Evolutionary conservation across 2,113 vertebrate species (phyloP).

Genomic region (Choloepus hoffmanni): DNA sequence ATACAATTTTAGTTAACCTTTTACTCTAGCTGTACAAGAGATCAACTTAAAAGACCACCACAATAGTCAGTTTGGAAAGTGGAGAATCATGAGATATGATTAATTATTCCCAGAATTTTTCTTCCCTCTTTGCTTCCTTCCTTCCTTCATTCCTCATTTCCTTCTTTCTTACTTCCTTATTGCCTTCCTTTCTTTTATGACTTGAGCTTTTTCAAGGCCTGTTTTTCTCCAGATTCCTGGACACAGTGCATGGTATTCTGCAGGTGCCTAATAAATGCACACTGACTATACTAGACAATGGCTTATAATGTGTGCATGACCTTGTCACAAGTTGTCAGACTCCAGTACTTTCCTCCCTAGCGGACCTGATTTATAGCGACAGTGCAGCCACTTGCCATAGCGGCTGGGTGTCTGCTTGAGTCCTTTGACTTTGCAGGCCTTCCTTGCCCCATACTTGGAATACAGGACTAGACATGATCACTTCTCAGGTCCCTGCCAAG

Average conservation of each 20-base stretch:
- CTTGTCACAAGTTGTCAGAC: not conserved
- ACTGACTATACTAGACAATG: not conserved
- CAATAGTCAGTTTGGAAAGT: not conserved
- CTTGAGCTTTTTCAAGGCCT: not conserved
- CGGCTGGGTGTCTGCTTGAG: not conserved
- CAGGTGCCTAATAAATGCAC: not conserved
- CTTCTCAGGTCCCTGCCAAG: not conserved
- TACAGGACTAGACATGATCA: not conserved
- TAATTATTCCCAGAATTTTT: not conserved
- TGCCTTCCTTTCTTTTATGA: not conserved
- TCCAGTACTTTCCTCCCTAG: not conserved
- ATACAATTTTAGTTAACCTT: not conserved
- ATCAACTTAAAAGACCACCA: not conserved
- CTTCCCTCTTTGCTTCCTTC: not conserved
- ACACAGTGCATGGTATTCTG: not conserved
- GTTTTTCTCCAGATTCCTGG: conserved; percentile 24
- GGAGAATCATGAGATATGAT: not conserved
- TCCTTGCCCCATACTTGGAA: not conserved
- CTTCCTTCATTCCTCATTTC: no score
- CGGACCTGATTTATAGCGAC: not conserved
- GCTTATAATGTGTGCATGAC: not conserved
- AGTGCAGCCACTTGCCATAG: not conserved
- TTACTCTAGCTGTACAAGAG: not conserved
- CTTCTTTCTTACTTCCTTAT: no score
- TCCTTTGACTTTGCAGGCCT: not conserved